Conservation (phyloP, 2,113 vertebrate genomes). For the Arizona elegans region DNA sequence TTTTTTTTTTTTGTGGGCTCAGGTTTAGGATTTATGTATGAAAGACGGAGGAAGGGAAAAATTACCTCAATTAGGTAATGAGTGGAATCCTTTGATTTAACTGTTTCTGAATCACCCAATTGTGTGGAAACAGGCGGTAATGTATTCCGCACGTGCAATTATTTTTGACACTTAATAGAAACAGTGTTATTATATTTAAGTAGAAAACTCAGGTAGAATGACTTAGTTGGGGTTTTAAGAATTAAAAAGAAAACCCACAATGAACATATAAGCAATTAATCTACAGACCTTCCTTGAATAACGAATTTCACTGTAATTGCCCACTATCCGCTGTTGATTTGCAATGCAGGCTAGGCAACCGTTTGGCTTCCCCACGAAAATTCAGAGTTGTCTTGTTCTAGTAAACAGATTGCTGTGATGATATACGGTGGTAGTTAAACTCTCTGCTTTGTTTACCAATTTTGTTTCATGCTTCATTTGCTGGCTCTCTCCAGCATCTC, state of each 20-base stretch:
- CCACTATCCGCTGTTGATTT: constrained; percentile 21
- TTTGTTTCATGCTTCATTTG: constrained; percentile 8
- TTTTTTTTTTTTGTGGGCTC: neutral
- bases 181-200: constrained; percentile 2
- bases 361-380: constrained; percentile 25
- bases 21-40: neutral
- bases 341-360: constrained; percentile 1
- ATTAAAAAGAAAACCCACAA: neutral
- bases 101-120: constrained; percentile 12
- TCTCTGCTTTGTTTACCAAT: constrained; percentile 17
- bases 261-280: neutral
- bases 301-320: neutral
- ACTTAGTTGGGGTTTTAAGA: neutral
- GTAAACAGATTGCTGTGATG: constrained; percentile 18
- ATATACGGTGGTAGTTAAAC: constrained; percentile 12
- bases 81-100: neutral
- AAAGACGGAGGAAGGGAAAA: neutral
- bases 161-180: constrained; percentile 17
- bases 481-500: neutral
- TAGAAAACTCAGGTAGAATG: neutral
- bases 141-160: neutral
- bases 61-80: neutral
- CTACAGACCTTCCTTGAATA: neutral
- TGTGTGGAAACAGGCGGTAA: neutral
- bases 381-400: constrained; percentile 27